These are phyloP conservation scores for Malaclemys terrapin DNA, from an alignment of 2,113 vertebrate species.

Conservation along the genomic window DNA sequence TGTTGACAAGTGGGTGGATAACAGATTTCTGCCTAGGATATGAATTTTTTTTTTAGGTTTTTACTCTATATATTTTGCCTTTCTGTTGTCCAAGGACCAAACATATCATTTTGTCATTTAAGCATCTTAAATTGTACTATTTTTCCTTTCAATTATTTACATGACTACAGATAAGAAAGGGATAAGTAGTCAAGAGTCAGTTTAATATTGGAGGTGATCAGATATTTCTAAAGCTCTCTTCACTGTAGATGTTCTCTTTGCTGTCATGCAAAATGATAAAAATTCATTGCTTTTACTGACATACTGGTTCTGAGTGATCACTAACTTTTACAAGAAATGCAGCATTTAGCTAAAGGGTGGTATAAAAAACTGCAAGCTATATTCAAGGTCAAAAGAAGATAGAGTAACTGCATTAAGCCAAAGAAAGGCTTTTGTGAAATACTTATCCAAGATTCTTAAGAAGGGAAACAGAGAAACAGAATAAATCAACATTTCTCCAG, in stretches of 20 bases:
- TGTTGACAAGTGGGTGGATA: neutral
- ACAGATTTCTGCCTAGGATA: neutral
- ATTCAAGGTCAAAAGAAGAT: neutral
- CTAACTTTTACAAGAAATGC: neutral
- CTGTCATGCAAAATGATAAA: neutral
- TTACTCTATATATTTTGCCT: neutral
- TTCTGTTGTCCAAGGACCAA: neutral
- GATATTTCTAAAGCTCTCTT: neutral
- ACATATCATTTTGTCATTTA: neutral
- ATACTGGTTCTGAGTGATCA: neutral
- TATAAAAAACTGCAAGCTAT: neutral
- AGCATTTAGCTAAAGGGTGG: neutral
- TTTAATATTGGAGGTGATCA: neutral
- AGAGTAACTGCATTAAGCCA: neutral
- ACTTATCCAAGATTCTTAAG: neutral
- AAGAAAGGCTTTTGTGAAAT: neutral
- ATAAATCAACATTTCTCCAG: neutral
- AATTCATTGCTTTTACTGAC: fast-evolving
- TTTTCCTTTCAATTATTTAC: too few species aligned
- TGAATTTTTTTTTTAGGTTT: neutral
- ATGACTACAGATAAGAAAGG: too few species aligned
- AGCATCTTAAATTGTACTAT: neutral
- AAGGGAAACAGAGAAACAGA: neutral
- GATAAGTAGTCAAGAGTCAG: too few species aligned
- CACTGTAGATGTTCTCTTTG: fast-evolving